Evolutionary conservation across 2,797 vertebrate genomes (phyloP), one percentile per base, ranked within the genome.

Genomic region (Lateolabrax maculatus): DNA sequence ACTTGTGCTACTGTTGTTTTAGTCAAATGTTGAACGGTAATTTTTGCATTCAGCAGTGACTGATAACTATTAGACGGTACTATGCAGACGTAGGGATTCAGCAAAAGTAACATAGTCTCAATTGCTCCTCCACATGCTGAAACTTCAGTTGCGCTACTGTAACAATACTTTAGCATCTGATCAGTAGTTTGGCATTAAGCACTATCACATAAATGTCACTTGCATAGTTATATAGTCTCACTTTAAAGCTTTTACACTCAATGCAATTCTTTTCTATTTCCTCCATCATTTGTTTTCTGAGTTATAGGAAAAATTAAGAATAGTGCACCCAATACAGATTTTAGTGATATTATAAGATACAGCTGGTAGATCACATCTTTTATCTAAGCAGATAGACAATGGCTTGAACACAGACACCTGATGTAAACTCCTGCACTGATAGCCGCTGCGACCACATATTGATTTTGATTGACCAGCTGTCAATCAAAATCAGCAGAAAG

Each of bases 401-500:
- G 11, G 56, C 74, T 29, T 9, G 1, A 78, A 65, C 70, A 57
- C 62, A 80, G 66, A 84, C 62, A 37, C 69, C 62, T 71, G 81
- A 83, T 71, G 64, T 70, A 63, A 79, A 81, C 80, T 53, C 41
- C 27, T 0, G 23, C 21, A 0, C 66, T 66, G 87, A 89, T 77
- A 78, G 56, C 36, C 1, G 25, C 74, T 34, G 51, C 6, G 18
- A 62, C 68, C 65, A 75, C 70, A 84, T 66, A 81, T 57, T 85
- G 80, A 81, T 86, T 89, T 73, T 73, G 83, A 89, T 83, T 84
- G 87, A 81, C 46, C 73, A 21, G 51, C 89, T 89, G 89, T 93
- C 94, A 82, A 34, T 94, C 92, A 90, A 89, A 93, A 93, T 90
- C 91, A 93, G 71, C 70, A 51, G 64, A 71, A 75, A 76, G 69